phyloP scores from a whole-genome alignment of 2,888 invertebrate genomes.

The Agrenia bidenticulata region DNA sequence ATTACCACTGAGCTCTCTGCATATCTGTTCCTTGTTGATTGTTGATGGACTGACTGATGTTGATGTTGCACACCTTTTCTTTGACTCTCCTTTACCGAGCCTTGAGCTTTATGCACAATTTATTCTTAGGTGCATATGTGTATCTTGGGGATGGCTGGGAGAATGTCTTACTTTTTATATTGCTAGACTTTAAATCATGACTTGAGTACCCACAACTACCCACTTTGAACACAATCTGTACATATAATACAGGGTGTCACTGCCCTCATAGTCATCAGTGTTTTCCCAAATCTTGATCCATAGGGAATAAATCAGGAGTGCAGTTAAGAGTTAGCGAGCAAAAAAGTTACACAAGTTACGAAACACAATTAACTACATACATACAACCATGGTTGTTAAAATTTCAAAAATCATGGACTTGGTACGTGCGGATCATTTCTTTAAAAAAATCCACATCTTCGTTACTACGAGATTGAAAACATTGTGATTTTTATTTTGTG shows the following conservation, averaged over 20 bases:
- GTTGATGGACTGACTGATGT: too few relatives aligned
- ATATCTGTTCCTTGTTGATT: too few relatives aligned
- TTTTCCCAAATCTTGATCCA: not conserved
- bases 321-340: not conserved
- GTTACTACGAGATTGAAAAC: not conserved
- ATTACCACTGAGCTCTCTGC: too few relatives aligned
- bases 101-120: too few relatives aligned
- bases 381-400: not conserved
- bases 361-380: not conserved
- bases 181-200: not conserved
- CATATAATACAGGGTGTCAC: constrained; percentile 5
- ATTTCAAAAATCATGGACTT: not conserved
- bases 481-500: not conserved
- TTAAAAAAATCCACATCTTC: too few relatives aligned
- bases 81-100: too few relatives aligned
- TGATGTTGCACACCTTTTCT: too few relatives aligned
- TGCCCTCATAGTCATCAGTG: constrained; percentile 8
- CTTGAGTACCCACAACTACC: constrained; percentile 3
- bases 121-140: too few relatives aligned
- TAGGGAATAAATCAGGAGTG: not conserved
- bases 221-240: not conserved
- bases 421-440: too few relatives aligned
- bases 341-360: not conserved
- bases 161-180: too few relatives aligned
- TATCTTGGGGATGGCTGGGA: too few relatives aligned